These are phyloP conservation scores for Drosophila ohnishii DNA, from an alignment of 1,140 invertebrate genomes.

Conservation along the genomic window DNA sequence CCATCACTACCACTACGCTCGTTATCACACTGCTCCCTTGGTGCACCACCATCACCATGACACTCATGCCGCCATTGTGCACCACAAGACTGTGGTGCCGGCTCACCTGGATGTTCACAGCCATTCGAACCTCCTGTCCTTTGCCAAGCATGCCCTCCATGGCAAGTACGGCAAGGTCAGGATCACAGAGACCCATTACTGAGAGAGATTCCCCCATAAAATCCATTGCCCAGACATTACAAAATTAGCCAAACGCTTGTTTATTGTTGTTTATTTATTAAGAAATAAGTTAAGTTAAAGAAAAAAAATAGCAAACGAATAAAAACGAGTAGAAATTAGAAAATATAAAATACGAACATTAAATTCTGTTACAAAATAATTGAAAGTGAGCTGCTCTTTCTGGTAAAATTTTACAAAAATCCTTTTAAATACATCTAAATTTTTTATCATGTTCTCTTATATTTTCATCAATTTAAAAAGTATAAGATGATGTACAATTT, in stretches of 20 bases:
- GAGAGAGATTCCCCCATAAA: slow-evolving; percentile 62
- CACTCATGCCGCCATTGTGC: slow-evolving; percentile 66
- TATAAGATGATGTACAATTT: not conserved
- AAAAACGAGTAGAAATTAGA: slow-evolving; percentile 35
- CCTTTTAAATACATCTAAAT: too few relatives aligned
- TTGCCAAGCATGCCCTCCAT: slow-evolving; percentile 77
- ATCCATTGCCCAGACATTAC: slow-evolving; percentile 33
- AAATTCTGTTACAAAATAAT: not conserved
- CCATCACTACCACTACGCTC: slow-evolving; percentile 45
- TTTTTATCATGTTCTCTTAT: not conserved
- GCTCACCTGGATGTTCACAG: slow-evolving; percentile 66
- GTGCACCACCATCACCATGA: slow-evolving; percentile 68
- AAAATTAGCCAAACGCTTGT: slow-evolving; percentile 30
- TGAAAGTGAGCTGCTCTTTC: not conserved
- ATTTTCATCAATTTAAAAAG: not conserved
- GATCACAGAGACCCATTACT: slow-evolving; percentile 80
- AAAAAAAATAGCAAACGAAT: slow-evolving; percentile 38
- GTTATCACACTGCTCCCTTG: slow-evolving; percentile 60
- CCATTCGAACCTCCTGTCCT: slow-evolving; percentile 70
- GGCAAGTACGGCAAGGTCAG: slow-evolving; percentile 78
- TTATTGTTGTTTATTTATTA: slow-evolving; percentile 70
- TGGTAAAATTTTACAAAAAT: not conserved
- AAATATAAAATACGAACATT: not conserved
- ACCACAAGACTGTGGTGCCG: slow-evolving; percentile 47
- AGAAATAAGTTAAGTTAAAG: slow-evolving; percentile 47